Conservation (phyloP, 2,113 vertebrate genomes). For the Myrmecobius fasciatus region DNA sequence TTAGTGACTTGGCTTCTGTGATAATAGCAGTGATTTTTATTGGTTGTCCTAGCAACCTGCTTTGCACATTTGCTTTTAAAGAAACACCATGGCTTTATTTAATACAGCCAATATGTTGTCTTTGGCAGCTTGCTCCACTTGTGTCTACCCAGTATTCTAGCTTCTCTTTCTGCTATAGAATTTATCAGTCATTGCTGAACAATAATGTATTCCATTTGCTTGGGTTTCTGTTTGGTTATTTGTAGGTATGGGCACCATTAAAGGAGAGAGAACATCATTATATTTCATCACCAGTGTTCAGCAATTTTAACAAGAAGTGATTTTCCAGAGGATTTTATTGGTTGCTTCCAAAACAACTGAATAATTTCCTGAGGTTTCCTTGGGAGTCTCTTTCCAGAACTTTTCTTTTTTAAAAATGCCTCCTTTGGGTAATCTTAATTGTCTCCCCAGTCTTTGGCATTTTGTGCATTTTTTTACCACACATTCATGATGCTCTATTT, state of each 20-base stretch:
- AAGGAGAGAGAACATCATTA: conserved; percentile 11
- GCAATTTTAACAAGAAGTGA: background rate
- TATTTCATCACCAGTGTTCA: conserved; percentile 45
- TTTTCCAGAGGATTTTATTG: background rate
- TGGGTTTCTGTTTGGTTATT: conserved; percentile 26
- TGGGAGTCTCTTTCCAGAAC: background rate
- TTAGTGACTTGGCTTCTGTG: conserved; percentile 53
- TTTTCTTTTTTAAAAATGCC: background rate
- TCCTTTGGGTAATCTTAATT: background rate
- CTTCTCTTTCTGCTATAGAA: background rate
- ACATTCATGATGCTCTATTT: background rate
- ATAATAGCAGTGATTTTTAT: conserved; percentile 51
- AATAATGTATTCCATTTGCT: conserved; percentile 9
- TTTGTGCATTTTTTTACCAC: background rate
- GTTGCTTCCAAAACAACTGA: conserved; percentile 9
- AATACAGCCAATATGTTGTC: background rate
- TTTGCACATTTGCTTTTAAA: conserved; percentile 25
- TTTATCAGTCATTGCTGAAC: conserved; percentile 12
- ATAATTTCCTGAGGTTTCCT: conserved; percentile 15
- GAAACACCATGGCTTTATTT: conserved; percentile 44
- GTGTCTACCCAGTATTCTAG: conserved; percentile 2
- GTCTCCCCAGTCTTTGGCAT: background rate
- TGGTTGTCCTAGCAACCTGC: conserved; percentile 57
- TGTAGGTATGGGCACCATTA: conserved; percentile 15
- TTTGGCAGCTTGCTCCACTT: conserved; percentile 7